Conservation (phyloP, 2,797 vertebrate species). For the Hippocampus kuda region DNA sequence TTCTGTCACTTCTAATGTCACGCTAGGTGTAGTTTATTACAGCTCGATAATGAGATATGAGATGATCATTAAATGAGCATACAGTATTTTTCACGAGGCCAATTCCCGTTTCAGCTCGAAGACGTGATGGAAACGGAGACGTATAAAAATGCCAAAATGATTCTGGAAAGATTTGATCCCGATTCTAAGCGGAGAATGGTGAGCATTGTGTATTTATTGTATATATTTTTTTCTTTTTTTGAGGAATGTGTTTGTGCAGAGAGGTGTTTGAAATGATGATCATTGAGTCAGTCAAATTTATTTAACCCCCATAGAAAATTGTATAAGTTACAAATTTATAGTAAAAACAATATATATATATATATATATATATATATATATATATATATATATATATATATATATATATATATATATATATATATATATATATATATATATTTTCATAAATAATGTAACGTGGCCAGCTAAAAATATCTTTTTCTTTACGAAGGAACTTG, state of each 20-base stretch:
- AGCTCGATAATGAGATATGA: slow-evolving; percentile 26
- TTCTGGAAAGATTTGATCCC: slow-evolving; percentile 96
- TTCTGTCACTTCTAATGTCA: slow-evolving; percentile 18
- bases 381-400: no score
- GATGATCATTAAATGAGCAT: slow-evolving; percentile 23
- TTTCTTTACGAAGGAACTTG: slow-evolving; percentile 72
- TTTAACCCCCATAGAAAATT: neutral
- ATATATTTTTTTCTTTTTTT: no score
- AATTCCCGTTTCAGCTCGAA: slow-evolving; percentile 75
- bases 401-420: no score
- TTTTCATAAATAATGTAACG: no score
- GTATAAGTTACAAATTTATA: no score
- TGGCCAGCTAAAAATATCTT: neutral
- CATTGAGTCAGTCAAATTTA: no score
- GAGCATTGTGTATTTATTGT: slow-evolving; percentile 33
- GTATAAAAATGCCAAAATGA: slow-evolving; percentile 95
- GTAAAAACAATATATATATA: no score
- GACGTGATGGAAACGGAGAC: slow-evolving; percentile 99
- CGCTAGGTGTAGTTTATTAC: slow-evolving; percentile 17
- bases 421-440: no score
- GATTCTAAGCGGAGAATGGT: slow-evolving; percentile 85
- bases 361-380: no score
- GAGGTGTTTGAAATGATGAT: no score
- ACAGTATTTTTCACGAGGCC: neutral
- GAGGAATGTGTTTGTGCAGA: no score